phyloP scores from a whole-genome alignment of 2,797 vertebrate species.

The Coranthus polyacanthus region DNA sequence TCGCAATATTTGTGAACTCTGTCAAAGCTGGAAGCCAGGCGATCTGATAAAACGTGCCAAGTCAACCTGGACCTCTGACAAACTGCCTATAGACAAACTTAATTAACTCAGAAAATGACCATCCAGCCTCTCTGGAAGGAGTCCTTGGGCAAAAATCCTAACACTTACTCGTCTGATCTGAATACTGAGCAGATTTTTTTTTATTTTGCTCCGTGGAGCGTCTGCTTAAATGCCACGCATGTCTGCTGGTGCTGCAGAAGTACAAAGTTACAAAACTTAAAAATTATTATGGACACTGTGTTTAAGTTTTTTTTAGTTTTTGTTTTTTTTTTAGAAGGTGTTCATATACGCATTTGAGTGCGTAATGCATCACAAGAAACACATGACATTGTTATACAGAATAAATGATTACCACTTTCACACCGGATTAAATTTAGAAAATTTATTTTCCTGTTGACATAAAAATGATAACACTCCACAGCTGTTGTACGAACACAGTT shows the following conservation, averaged over 20 bases:
- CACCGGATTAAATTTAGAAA: slow-evolving; percentile 74
- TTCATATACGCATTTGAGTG: no score
- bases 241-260: slow-evolving; percentile 8
- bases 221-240: slow-evolving; percentile 16
- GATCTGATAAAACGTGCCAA: slow-evolving; percentile 27
- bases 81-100: slow-evolving; percentile 58
- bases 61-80: slow-evolving; percentile 48
- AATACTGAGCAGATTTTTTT: slow-evolving; percentile 48
- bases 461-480: slow-evolving; percentile 81
- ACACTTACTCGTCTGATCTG: slow-evolving; percentile 3
- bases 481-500: slow-evolving; percentile 79
- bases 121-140: slow-evolving; percentile 29
- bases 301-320: no score
- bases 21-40: slow-evolving; percentile 16
- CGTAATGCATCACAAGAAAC: no score
- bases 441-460: slow-evolving; percentile 79
- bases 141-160: slow-evolving; percentile 16
- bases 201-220: not conserved
- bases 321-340: no score
- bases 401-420: slow-evolving; percentile 24
- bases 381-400: slow-evolving; percentile 2
- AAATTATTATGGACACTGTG: not conserved
- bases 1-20: slow-evolving; percentile 28
- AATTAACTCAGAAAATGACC: slow-evolving; percentile 55
- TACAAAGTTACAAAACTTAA: no score